A percentile compares a stretch with the other conserved stretches of the same genome.
Evolutionary conservation across 92 coral and sea anemone genomes (phyloP).

Genomic region (Chrysogorgia sp.): DNA sequence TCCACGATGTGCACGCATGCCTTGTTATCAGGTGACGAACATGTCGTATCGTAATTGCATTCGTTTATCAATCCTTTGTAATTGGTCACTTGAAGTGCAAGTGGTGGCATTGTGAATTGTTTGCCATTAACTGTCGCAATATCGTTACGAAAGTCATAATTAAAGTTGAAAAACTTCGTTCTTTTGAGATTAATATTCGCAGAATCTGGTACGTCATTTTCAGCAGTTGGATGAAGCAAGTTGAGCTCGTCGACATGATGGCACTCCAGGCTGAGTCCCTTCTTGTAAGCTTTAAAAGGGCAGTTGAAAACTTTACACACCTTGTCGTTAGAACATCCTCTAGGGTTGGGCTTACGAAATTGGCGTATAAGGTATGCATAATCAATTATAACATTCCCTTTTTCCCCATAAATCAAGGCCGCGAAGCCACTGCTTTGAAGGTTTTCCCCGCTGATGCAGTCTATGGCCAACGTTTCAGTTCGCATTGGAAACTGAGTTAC

Average conservation of each 20-base stretch:
- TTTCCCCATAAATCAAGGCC: too few relatives aligned
- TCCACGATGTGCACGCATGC: background rate
- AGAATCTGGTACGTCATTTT: slow-evolving; percentile 49
- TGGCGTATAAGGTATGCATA: background rate
- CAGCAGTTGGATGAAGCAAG: slow-evolving; percentile 45
- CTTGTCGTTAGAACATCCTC: background rate
- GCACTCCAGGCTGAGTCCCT: slow-evolving; percentile 9
- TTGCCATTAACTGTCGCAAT: slow-evolving; percentile 65
- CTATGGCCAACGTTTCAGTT: slow-evolving; percentile 66
- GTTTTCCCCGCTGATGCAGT: slow-evolving; percentile 6
- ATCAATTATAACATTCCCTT: background rate
- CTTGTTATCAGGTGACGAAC: background rate
- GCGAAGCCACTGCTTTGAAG: slow-evolving; percentile 17
- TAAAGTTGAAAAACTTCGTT: slow-evolving; percentile 56
- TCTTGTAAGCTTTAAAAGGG: slow-evolving; percentile 46
- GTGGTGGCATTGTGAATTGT: slow-evolving; percentile 51
- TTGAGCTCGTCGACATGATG: slow-evolving; percentile 37
- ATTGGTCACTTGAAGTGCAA: too few relatives aligned
- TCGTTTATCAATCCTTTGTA: background rate
- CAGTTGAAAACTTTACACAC: slow-evolving; percentile 62
- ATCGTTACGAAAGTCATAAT: too few relatives aligned
- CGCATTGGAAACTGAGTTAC: slow-evolving; percentile 56
- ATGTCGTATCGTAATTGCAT: background rate
- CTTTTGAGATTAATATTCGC: slow-evolving; percentile 1
- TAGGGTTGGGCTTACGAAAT: slow-evolving; percentile 21